Base-by-base conservation (phyloP, 2,888 invertebrate species). In the Orthosia gothica region DNA sequence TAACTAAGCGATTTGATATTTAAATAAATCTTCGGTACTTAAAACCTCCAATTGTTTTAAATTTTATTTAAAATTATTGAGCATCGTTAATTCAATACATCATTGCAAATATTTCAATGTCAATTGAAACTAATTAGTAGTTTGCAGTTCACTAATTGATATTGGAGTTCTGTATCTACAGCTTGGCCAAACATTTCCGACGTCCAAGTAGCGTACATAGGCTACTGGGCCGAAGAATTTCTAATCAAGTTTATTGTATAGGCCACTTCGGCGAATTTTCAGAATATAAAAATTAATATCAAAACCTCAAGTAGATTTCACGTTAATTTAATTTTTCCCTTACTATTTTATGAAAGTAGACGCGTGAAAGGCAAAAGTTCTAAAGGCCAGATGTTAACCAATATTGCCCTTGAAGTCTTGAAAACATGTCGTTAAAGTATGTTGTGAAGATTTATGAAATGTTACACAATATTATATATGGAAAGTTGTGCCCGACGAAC, bases 371-470 rank as follows among this genome's bases (percentile, higher is more conserved):
- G 18, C 54, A n/a, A 59, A 45, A 9, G 12, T 52, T 61, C 12
- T 32, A 2, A 40, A 59, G 7, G 32, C n/a, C 50, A 76, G 50
- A 58, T 68, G 40, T 61, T 18, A 74, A 7, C 20, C n/a, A 18
- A 20, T 54, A 40, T 13, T 45, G 2, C 7, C 18, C 23, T 78
- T 20, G 49, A 50, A 62, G 49, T 45, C 40, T 7, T 79, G 26
- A 26, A 57, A 78, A 55, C 20, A 52, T 62, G 23, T 23, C 45
- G 13, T 32, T 23, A 23, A 54, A 76, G 32, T 58, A 52, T 70
- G 20, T 50, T 55, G 50, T 11, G 7, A 68, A 52, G n/a, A 79
- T 70, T 70, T 70, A 76, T 62, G 26, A 70, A 45, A 55, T 62
- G 26, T 68, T 32, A 26, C 49, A 62, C 26, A 70, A 57, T 59